Evolutionary conservation across 2,888 invertebrate genomes (phyloP).

Genomic region (Lepidocyrtinus sp.): DNA sequence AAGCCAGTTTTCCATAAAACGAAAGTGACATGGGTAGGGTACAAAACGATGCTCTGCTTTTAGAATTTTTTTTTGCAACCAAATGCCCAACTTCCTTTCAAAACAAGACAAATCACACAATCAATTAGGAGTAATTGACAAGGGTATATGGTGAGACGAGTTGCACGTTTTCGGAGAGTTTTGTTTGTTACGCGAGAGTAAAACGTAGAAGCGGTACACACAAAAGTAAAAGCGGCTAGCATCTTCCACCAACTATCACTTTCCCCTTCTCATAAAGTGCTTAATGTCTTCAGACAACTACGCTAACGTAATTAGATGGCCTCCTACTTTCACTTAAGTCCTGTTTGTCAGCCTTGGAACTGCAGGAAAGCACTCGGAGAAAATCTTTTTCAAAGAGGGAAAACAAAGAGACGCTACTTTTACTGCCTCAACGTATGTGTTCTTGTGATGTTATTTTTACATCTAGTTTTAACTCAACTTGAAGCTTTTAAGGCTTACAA

Average conservation of each 20-base stretch:
- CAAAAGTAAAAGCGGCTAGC: not conserved
- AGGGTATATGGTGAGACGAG: slow-evolving; percentile 14
- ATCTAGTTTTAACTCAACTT: not conserved
- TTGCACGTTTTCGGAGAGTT: not conserved
- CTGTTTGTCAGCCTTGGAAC: not conserved
- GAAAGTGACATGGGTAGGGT: slow-evolving; percentile 14
- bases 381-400: slow-evolving; percentile 9
- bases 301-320: slow-evolving; percentile 45
- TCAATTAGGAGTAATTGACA: slow-evolving; percentile 22
- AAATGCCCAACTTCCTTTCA: not conserved
- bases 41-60: not conserved
- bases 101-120: slow-evolving; percentile 32
- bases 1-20: not conserved
- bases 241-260: slow-evolving; percentile 23
- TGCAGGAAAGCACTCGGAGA: slow-evolving; percentile 3
- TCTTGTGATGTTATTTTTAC: not conserved
- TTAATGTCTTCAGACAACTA: slow-evolving; percentile 41
- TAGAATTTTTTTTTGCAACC: not conserved
- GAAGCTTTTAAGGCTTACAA: not conserved
- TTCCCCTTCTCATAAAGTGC: slow-evolving; percentile 25
- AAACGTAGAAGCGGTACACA: not conserved
- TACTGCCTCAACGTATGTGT: not conserved
- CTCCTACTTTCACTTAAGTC: slow-evolving; percentile 25
- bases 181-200: not conserved
- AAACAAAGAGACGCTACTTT: slow-evolving; percentile 13